These are phyloP conservation scores for Athalia circularis DNA, from an alignment of 2,888 invertebrate species.

Conservation along the genomic window DNA sequence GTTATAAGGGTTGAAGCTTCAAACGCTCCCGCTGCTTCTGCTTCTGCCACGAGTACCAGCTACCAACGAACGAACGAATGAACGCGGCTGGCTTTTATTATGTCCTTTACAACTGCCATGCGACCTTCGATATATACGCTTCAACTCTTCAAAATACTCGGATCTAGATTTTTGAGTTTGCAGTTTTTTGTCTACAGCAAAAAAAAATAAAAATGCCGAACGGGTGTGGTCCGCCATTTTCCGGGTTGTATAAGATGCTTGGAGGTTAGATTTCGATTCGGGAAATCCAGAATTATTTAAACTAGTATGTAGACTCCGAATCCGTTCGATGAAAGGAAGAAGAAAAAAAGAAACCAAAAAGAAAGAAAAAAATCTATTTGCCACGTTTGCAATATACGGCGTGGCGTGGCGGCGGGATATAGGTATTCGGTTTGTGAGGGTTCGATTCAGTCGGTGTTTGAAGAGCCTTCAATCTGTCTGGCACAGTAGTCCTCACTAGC, in stretches of 20 bases:
- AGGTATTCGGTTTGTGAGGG: slow-evolving; percentile 13
- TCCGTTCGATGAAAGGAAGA: too few species aligned
- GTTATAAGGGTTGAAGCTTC: slow-evolving; percentile 43
- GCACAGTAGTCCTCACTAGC: slow-evolving; percentile 36
- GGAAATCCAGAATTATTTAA: too few species aligned
- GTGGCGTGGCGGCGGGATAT: not conserved
- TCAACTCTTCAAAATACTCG: too few species aligned
- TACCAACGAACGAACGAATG: not conserved
- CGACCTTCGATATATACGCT: too few species aligned
- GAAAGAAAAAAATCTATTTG: not conserved
- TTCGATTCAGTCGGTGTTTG: slow-evolving; percentile 35
- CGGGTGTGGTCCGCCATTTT: too few species aligned
- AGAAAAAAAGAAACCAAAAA: not conserved
- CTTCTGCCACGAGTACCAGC: slow-evolving; percentile 10
- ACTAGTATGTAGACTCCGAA: too few species aligned
- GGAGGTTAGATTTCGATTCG: too few species aligned
- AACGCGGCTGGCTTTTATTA: slow-evolving; percentile 43
- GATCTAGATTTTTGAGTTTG: too few species aligned
- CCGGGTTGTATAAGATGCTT: too few species aligned
- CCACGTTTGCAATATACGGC: slow-evolving; percentile 18
- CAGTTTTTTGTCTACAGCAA: too few species aligned
- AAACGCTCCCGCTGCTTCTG: not conserved
- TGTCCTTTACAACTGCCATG: not conserved
- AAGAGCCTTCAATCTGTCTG: slow-evolving; percentile 45
- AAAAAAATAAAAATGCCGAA: too few species aligned